phyloP scores from a whole-genome alignment of 1,140 invertebrate genomes.

The Trichonephila clavata region DNA sequence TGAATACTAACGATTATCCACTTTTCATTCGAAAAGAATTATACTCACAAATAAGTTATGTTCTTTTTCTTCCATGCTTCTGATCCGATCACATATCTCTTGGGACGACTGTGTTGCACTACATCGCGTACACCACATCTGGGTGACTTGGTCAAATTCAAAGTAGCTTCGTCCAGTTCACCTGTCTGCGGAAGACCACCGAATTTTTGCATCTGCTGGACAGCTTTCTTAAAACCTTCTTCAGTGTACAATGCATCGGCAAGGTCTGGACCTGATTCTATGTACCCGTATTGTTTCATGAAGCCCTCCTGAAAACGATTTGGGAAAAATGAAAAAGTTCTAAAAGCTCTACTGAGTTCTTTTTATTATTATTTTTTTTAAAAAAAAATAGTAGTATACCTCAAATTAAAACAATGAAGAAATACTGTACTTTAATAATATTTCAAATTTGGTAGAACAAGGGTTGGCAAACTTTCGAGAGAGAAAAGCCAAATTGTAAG shows the following conservation, averaged over 20 bases:
- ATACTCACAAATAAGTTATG: slow-evolving; percentile 94
- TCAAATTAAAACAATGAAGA: too few relatives aligned
- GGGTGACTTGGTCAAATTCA: slow-evolving; percentile 87
- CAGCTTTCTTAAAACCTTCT: slow-evolving; percentile 90
- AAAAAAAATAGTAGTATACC: too few relatives aligned
- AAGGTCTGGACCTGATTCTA: slow-evolving; percentile 77
- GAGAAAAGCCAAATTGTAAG: too few relatives aligned
- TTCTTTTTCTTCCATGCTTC: slow-evolving; percentile 91
- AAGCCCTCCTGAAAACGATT: slow-evolving; percentile 60
- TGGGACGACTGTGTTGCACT: slow-evolving; percentile 84
- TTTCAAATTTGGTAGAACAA: neutral
- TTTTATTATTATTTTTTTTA: too few relatives aligned
- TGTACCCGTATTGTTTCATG: slow-evolving; percentile 76
- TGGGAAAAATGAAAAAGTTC: neutral
- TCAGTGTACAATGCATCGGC: slow-evolving; percentile 85
- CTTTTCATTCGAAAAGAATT: neutral
- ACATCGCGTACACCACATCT: slow-evolving; percentile 93
- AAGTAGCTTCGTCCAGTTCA: slow-evolving; percentile 88
- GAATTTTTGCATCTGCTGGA: slow-evolving; percentile 90
- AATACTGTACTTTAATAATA: too few relatives aligned
- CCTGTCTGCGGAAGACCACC: slow-evolving; percentile 92
- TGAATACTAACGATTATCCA: too few relatives aligned
- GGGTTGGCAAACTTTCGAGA: too few relatives aligned
- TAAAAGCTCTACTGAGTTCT: too few relatives aligned
- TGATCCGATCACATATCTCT: slow-evolving; percentile 91